Evolutionary conservation across 1,140 invertebrate genomes (phyloP).

Genomic region (Dinothrombium tinctorium): DNA sequence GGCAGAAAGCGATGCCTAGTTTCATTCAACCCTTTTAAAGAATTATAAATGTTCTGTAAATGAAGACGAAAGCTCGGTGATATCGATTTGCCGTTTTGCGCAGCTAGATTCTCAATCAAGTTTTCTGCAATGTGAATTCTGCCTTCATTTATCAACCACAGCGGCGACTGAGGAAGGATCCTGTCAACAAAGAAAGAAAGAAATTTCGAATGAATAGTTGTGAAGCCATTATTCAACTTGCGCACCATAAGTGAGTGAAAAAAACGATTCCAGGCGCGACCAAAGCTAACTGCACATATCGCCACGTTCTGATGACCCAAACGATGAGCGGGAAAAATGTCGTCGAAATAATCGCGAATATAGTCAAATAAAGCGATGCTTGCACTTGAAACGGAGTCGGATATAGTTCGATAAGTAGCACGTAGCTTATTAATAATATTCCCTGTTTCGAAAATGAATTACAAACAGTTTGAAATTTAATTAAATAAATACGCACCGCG

Average conservation of each 20-base stretch:
- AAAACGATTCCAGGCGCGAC: conserved; percentile 24
- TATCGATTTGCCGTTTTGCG: conserved; percentile 8
- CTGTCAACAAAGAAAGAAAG: background rate
- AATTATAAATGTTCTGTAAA: conserved; percentile 3
- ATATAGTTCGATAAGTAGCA: conserved; percentile 28
- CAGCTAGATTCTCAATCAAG: conserved; percentile 2
- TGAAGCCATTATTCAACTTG: background rate
- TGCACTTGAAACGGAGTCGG: conserved; percentile 24
- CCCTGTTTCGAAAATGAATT: conserved; percentile 14
- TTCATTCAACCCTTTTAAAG: background rate
- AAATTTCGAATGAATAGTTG: no score
- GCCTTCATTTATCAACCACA: conserved; percentile 12
- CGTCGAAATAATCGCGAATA: conserved; percentile 1
- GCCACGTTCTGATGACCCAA: conserved; percentile 24
- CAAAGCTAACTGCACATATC: conserved; percentile 24
- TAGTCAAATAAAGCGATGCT: conserved; percentile 20
- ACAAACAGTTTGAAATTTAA: background rate
- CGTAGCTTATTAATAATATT: conserved; percentile 19
- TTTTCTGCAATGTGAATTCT: conserved; percentile 7
- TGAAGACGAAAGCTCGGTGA: conserved; percentile 5
- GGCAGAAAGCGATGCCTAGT: conserved; percentile 1
- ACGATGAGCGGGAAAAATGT: conserved; percentile 6
- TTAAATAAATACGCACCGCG: conserved; percentile 19
- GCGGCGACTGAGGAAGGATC: conserved; percentile 13
- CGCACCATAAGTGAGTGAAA: conserved; percentile 21